A percentile compares a stretch with the other conserved stretches of the same genome.
phyloP scores from a whole-genome alignment of 2,113 vertebrate species.

The Perca flavescens region DNA sequence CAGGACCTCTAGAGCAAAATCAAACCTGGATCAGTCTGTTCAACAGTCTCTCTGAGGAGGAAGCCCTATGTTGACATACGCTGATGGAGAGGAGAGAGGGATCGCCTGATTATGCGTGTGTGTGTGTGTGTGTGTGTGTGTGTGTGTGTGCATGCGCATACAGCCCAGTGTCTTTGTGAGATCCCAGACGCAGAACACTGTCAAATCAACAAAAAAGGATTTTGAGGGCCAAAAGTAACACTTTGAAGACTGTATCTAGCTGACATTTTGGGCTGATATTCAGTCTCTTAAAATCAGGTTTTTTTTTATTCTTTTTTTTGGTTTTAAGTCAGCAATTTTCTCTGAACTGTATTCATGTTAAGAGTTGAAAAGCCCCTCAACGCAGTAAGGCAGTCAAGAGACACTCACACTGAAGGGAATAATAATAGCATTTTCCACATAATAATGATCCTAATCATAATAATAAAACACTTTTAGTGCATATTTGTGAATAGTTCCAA shows the following conservation, averaged over 20 bases:
- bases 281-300: conserved; percentile 1
- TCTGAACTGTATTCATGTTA: conserved; percentile 8
- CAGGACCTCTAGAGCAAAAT: conserved; percentile 58
- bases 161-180: conserved; percentile 2
- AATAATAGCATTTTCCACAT: conserved; percentile 39
- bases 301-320: background rate
- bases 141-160: conserved; percentile 12
- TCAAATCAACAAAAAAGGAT: conserved; percentile 44
- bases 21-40: conserved; percentile 72
- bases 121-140: conserved; percentile 33
- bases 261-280: conserved; percentile 26
- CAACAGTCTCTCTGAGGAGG: conserved; percentile 63
- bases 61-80: conserved; percentile 76
- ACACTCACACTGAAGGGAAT: conserved; percentile 12
- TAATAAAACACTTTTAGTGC: conserved; percentile 34
- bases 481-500: conserved; percentile 29
- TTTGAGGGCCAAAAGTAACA: conserved; percentile 23
- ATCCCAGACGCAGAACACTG: conserved; percentile 30
- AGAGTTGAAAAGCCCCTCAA: conserved; percentile 22
- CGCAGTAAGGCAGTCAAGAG: conserved; percentile 27
- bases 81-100: conserved; percentile 43
- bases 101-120: conserved; percentile 52
- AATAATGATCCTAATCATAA: conserved; percentile 41
- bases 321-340: conserved; percentile 33
- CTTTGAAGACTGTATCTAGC: background rate